Conservation (phyloP, 2,888 invertebrate species). For the Polymixis lichenea region DNA sequence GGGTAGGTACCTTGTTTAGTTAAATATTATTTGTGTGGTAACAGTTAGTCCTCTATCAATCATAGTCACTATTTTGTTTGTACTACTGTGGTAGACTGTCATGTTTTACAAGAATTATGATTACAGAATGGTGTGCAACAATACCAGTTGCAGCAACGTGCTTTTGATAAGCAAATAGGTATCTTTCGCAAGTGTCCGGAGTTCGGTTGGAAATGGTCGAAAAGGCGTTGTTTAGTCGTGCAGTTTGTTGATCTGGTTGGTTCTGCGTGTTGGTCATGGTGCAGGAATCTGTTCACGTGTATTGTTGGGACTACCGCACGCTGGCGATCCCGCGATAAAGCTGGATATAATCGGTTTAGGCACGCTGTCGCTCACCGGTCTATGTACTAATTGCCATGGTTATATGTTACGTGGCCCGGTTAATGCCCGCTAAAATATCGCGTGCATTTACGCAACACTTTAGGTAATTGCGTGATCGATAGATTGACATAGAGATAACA, state of each 20-base stretch:
- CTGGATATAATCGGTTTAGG: conserved; percentile 86
- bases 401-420: conserved; percentile 83
- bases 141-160: conserved; percentile 70
- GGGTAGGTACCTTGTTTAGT: conserved; percentile 73
- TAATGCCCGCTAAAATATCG: conserved; percentile 83
- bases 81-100: conserved; percentile 65
- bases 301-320: conserved; percentile 77
- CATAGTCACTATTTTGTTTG: conserved; percentile 69
- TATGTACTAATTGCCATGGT: conserved; percentile 86
- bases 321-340: conserved; percentile 82
- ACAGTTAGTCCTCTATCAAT: conserved; percentile 71
- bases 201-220: conserved; percentile 72
- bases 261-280: conserved; percentile 80
- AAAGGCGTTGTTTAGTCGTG: conserved; percentile 73
- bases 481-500: conserved; percentile 84
- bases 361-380: conserved; percentile 86
- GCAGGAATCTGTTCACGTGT: conserved; percentile 82
- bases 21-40: conserved; percentile 72
- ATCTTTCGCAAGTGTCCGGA: conserved; percentile 72
- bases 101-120: conserved; percentile 76
- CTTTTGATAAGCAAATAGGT: conserved; percentile 63
- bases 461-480: conserved; percentile 79
- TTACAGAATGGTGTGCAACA: conserved; percentile 69
- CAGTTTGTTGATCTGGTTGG: conserved; percentile 76
- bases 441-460: conserved; percentile 80